phyloP scores from a whole-genome alignment of 2,888 invertebrate genomes.

The Halictus ligatus region DNA sequence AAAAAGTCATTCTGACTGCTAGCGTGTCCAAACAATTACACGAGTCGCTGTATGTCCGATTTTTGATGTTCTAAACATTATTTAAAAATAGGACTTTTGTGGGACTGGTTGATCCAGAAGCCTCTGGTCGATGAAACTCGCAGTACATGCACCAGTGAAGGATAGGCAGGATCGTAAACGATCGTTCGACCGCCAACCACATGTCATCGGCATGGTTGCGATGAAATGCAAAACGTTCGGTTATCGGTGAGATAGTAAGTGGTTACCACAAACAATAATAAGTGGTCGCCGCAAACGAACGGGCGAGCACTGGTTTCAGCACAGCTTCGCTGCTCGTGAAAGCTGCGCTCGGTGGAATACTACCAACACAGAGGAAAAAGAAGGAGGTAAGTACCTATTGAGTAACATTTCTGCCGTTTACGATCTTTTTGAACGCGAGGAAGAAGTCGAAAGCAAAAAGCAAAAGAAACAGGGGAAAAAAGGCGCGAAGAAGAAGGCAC shows the following conservation, averaged over 20 bases:
- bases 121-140: slow-evolving; percentile 4
- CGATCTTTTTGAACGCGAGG: slow-evolving; percentile 60
- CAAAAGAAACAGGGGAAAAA: background rate
- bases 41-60: background rate
- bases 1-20: background rate
- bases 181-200: slow-evolving; percentile 68
- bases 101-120: background rate
- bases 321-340: slow-evolving; percentile 43
- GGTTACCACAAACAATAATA: slow-evolving; percentile 59
- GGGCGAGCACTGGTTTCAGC: slow-evolving; percentile 35
- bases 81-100: background rate
- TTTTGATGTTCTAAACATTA: background rate
- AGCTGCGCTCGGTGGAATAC: slow-evolving; percentile 40
- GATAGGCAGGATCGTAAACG: slow-evolving; percentile 37
- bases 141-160: slow-evolving; percentile 1
- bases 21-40: background rate
- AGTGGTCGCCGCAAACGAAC: slow-evolving; percentile 49
- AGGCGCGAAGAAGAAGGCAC: slow-evolving; percentile 19
- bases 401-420: slow-evolving; percentile 68
- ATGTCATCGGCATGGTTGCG: slow-evolving; percentile 70
- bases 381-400: slow-evolving; percentile 55
- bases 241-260: slow-evolving; percentile 56
- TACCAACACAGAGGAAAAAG: slow-evolving; percentile 36
- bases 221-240: slow-evolving; percentile 38
- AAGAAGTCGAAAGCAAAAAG: slow-evolving; percentile 31